These are phyloP conservation scores for Tamias sibiricus DNA, from an alignment of 2,113 vertebrate species.

Conservation along the genomic window DNA sequence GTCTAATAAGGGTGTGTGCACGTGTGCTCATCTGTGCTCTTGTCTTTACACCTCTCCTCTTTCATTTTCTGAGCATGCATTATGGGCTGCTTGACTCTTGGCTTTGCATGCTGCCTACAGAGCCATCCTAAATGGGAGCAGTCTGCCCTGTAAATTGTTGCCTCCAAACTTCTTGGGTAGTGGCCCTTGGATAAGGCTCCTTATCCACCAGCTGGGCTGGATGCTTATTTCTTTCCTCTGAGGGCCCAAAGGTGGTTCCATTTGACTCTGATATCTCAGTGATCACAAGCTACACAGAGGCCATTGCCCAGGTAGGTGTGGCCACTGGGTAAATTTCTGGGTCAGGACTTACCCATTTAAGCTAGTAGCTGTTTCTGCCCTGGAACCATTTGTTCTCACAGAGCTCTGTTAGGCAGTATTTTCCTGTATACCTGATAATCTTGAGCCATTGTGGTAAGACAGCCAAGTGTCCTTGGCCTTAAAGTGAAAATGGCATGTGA, in stretches of 20 bases:
- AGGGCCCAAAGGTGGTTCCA: background rate
- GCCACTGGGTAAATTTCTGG: background rate
- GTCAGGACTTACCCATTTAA: background rate
- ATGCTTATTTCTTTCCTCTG: background rate
- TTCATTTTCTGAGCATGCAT: constrained; percentile 54
- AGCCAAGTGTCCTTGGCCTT: background rate
- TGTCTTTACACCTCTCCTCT: background rate
- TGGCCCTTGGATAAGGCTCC: background rate
- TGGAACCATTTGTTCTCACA: background rate
- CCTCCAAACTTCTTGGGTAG: background rate
- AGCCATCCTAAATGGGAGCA: background rate
- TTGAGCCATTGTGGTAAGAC: background rate
- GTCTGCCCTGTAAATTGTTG: background rate
- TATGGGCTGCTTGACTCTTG: constrained; percentile 55
- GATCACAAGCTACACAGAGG: constrained; percentile 8
- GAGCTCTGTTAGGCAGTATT: background rate
- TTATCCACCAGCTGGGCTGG: background rate
- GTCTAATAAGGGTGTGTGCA: constrained; percentile 35
- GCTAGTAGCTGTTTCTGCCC: background rate
- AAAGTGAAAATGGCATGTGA: background rate
- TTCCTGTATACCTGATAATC: background rate
- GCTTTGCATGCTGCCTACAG: constrained; percentile 83
- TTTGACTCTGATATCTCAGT: constrained; percentile 22
- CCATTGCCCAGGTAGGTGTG: background rate
- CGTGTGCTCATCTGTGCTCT: background rate